Percentiles rank a stretch among this genome's conserved stretches.
phyloP scores from a whole-genome alignment of 37 sponge, comb jelly and placozoan species.

The Ephydatia muelleri region DNA sequence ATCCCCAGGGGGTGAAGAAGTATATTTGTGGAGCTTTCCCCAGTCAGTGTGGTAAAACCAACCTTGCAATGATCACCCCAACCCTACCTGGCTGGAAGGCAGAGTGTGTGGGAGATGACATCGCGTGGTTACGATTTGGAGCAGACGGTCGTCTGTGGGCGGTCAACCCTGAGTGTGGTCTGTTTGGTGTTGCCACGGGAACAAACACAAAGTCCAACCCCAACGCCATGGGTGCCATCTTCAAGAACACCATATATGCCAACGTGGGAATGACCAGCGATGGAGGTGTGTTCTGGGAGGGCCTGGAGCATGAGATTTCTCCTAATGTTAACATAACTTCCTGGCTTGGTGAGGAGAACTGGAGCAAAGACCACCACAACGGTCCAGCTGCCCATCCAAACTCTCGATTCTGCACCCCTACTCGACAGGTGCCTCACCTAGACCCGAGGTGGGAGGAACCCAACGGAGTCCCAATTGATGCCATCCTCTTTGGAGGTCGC shows the following conservation, averaged over 20 bases:
- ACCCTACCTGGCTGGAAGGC: slow-evolving; percentile 94
- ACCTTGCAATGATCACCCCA: slow-evolving; percentile 94
- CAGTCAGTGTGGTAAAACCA: slow-evolving; percentile 92
- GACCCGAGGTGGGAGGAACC: slow-evolving; percentile 90
- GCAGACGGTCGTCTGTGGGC: slow-evolving; percentile 73
- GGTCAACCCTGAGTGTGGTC: slow-evolving; percentile 93
- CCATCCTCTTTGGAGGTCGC: slow-evolving; percentile 93
- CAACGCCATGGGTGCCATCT: slow-evolving; percentile 82
- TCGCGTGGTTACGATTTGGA: slow-evolving; percentile 94
- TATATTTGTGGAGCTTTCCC: slow-evolving; percentile 95
- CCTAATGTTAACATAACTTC: slow-evolving; percentile 58
- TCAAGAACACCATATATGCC: slow-evolving; percentile 83
- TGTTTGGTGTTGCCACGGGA: slow-evolving; percentile 97
- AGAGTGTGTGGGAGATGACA: slow-evolving; percentile 95
- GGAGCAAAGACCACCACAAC: slow-evolving; percentile 31
- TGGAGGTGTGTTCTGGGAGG: slow-evolving; percentile 95
- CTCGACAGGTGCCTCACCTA: slow-evolving; percentile 71
- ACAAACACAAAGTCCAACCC: slow-evolving; percentile 88
- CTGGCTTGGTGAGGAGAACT: slow-evolving; percentile 81
- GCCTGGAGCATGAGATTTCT: slow-evolving; percentile 58
- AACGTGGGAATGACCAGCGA: slow-evolving; percentile 90
- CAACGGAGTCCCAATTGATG: slow-evolving; percentile 92
- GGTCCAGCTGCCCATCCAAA: slow-evolving; percentile 86
- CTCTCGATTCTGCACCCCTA: slow-evolving; percentile 91
- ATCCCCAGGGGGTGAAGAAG: slow-evolving; percentile 86